Conservation (phyloP, 1,140 invertebrate species). For the Aphaenogaster rudis region DNA sequence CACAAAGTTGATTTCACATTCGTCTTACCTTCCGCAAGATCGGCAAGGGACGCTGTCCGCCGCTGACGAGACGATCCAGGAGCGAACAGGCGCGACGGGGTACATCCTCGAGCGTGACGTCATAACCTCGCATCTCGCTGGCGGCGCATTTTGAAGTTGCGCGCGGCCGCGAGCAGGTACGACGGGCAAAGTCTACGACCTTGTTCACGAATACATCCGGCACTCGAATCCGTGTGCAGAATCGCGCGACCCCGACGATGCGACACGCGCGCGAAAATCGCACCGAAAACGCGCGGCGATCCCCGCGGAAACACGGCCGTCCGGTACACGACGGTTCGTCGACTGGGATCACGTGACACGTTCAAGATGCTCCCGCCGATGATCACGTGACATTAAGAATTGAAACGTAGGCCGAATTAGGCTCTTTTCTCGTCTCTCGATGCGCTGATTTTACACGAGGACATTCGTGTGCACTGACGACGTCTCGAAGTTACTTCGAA, state of each 20-base stretch:
- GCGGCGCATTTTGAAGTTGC: not conserved
- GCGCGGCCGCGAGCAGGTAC: not conserved
- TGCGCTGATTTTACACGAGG: not conserved
- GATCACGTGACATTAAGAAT: slow-evolving; percentile 20
- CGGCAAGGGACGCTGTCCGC: not conserved
- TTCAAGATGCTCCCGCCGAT: slow-evolving; percentile 25
- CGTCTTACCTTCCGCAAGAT: slow-evolving; percentile 10
- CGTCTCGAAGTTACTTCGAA: not conserved
- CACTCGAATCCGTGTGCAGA: too few relatives aligned
- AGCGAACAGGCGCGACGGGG: not conserved
- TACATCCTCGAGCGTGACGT: not conserved
- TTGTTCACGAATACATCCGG: not conserved
- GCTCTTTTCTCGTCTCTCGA: not conserved
- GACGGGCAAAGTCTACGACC: too few relatives aligned
- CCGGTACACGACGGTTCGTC: not conserved
- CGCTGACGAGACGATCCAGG: not conserved
- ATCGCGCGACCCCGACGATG: not conserved
- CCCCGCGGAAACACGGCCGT: not conserved
- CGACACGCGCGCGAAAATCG: not conserved
- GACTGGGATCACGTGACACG: not conserved
- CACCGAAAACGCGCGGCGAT: not conserved
- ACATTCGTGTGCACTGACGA: not conserved
- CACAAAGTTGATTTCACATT: not conserved
- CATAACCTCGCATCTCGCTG: not conserved
- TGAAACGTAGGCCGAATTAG: not conserved